Conservation (phyloP, 2,113 vertebrate species). For the human (Homo sapiens) region GRCh38 chr11:117759501-117760000, state of each 20-base stretch:
- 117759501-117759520: neutral
- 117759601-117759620: neutral
- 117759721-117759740: neutral
- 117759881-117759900: slow-evolving; percentile 22
- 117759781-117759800: slow-evolving; percentile 25
- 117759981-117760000: rapidly evolving
- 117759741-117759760: neutral
- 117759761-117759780: neutral
- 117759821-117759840: neutral
- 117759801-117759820: slow-evolving; percentile 55
- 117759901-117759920: slow-evolving; percentile 42
- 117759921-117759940: neutral
- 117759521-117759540: slow-evolving; percentile 10
- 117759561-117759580: slow-evolving; percentile 24
- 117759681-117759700: neutral
- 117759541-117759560: neutral
- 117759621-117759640: neutral
- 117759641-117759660: neutral
- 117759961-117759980: neutral
- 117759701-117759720: neutral
- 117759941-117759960: neutral
- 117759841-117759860: neutral
- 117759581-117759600: neutral
- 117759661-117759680: neutral
- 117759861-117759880: slow-evolving; percentile 45